Evolutionary conservation across 2,113 vertebrate species (phyloP), one percentile per base, ranked within the genome.

Genomic region (Oxyura jamaicensis): DNA sequence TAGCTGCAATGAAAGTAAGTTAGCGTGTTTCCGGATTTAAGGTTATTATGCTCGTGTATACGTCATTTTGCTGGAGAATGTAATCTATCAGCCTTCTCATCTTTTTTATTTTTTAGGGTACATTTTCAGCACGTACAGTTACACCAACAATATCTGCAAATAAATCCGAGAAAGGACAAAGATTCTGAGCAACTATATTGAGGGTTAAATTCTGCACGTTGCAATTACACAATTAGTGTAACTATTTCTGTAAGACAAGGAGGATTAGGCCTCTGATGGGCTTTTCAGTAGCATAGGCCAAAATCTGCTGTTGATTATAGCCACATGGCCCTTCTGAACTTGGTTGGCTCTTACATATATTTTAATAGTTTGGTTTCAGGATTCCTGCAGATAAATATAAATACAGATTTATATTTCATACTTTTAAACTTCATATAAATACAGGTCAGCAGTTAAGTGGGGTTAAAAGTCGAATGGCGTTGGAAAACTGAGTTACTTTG

Each of bases 161-260:
- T 55, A 56, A 72, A 29, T 69, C 48, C 21, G 18, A 46, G 8
- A 26, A 69, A 69, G 19, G 22, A 44, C 1, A 1, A 56, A 33
- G 26, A 13, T 71, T 72, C n/a, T 35, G 29, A 63, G 71, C 19
- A 66, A 42, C 67, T 53, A 4, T 35, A 22, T 28, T 36, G 36
- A 82, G 83, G 44, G 58, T 92, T 95, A 89, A 91, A 55, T 89
- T 93, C 77, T 89, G 53, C 8, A 39, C 58, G 13, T 58, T 4
- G 3, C 69, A 81, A 6, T 95, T 68, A 65, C 52, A 78, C 93
- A 89, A 88, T 94, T 94, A 93, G 86, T 59, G 92, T 87, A 50
- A 90, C 87, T 95, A 83, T 96, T 95, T 88, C 90, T 93, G 90
- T 96, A 69, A 69, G 76, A 46, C 81, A 88, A 96, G 96, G 80